A percentile compares a stretch with the other conserved stretches of the same genome.
Evolutionary conservation across 2,797 vertebrate genomes (phyloP).

Genomic region (Prunella strophiata): DNA sequence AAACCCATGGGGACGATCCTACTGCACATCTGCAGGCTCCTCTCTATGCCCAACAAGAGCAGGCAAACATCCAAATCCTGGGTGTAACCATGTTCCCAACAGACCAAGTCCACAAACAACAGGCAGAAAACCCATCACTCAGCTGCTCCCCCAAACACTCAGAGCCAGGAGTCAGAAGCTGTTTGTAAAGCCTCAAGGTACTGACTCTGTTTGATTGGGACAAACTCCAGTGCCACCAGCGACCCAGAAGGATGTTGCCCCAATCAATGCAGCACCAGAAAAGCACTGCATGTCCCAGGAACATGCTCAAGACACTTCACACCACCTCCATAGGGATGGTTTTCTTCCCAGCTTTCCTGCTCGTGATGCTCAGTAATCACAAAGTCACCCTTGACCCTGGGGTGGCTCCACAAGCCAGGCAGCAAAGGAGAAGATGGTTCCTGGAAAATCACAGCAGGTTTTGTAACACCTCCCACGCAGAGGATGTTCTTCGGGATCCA

Average conservation of each 20-base stretch:
- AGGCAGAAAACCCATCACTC: not conserved
- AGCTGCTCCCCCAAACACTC: not conserved
- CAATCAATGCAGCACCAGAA: not conserved
- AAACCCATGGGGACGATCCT: rapidly evolving
- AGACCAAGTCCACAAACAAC: not conserved
- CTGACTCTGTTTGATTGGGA: rapidly evolving
- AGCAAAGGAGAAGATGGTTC: not conserved
- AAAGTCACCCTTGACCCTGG: not conserved
- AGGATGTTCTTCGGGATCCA: not conserved
- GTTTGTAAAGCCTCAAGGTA: not conserved
- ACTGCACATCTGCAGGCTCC: not conserved
- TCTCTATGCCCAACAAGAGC: not conserved
- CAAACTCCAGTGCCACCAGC: not conserved
- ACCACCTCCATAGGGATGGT: not conserved
- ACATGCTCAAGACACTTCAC: rapidly evolving
- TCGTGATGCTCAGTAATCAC: not conserved
- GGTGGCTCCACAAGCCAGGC: not conserved
- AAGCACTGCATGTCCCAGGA: not conserved
- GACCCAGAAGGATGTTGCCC: not conserved
- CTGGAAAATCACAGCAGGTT: not conserved
- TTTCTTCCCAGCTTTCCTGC: not conserved
- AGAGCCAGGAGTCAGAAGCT: not conserved
- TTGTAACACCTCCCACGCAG: rapidly evolving
- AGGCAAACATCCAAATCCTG: not conserved
- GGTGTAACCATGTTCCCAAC: not conserved